These are phyloP conservation scores for Hoplias malabaricus DNA, from an alignment of 2,113 vertebrate genomes.

Conservation along the genomic window DNA sequence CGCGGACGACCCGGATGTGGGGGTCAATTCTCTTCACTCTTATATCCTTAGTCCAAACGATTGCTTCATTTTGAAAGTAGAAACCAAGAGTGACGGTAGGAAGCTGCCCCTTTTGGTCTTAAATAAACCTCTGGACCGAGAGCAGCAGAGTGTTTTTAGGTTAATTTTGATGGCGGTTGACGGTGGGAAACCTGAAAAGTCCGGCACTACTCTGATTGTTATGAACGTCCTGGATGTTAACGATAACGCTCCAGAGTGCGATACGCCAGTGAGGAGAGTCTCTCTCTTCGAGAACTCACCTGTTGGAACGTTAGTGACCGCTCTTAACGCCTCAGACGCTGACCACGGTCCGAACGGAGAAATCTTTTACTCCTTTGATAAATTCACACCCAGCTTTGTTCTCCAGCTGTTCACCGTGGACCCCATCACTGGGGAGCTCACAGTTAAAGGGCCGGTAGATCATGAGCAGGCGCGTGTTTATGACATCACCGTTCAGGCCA, in stretches of 20 bases:
- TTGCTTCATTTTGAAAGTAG: slow-evolving; percentile 50
- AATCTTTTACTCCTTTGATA: slow-evolving; percentile 62
- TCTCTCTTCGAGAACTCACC: slow-evolving; percentile 73
- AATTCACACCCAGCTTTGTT: slow-evolving; percentile 69
- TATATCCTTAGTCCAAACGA: slow-evolving; percentile 52
- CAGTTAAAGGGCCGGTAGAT: slow-evolving; percentile 73
- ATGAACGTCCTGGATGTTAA: slow-evolving; percentile 79
- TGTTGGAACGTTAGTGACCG: slow-evolving; percentile 67
- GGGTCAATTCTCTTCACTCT: slow-evolving; percentile 39
- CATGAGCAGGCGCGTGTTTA: slow-evolving; percentile 74
- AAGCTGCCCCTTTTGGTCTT: slow-evolving; percentile 73
- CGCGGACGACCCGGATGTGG: slow-evolving; percentile 50
- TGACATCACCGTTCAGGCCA: slow-evolving; percentile 75
- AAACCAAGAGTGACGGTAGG: slow-evolving; percentile 55
- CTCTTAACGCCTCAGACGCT: slow-evolving; percentile 76
- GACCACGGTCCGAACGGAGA: slow-evolving; percentile 76
- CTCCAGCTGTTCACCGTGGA: slow-evolving; percentile 75
- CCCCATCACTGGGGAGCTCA: slow-evolving; percentile 73
- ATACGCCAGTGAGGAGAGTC: slow-evolving; percentile 71
- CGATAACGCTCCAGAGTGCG: slow-evolving; percentile 80
- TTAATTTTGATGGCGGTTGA: slow-evolving; percentile 76
- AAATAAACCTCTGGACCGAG: slow-evolving; percentile 77
- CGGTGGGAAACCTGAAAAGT: slow-evolving; percentile 71
- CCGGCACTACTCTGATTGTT: slow-evolving; percentile 70
- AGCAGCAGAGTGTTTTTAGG: slow-evolving; percentile 68